A percentile compares a stretch with the other conserved stretches of the same genome.
These are phyloP conservation scores for Poecilobothrus nobilitatus DNA, from an alignment of 2,888 invertebrate genomes.

Conservation along the genomic window DNA sequence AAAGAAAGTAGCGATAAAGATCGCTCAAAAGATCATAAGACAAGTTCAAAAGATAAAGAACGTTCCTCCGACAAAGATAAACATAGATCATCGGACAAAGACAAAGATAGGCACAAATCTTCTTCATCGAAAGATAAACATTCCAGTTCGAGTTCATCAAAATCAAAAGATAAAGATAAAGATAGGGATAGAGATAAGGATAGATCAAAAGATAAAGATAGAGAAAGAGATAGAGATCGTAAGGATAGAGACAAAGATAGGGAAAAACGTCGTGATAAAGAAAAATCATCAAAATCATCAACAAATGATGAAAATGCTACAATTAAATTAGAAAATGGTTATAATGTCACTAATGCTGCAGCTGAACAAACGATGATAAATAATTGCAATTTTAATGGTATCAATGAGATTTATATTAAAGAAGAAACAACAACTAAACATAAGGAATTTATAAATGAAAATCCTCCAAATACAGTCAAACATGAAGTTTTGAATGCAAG, in stretches of 20 bases:
- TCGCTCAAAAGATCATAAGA: constrained; percentile 36
- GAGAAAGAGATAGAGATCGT: constrained; percentile 14
- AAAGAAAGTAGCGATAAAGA: constrained; percentile 29
- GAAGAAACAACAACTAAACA: constrained; percentile 14
- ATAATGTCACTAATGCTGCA: constrained; percentile 8
- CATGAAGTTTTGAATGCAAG: constrained; percentile 43
- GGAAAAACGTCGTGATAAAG: constrained; percentile 21
- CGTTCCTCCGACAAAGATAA: constrained; percentile 25
- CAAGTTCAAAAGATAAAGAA: background rate
- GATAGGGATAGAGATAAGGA: constrained; percentile 19
- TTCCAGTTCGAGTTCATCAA: constrained; percentile 6
- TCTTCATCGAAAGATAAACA: constrained; percentile 35
- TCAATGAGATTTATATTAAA: constrained; percentile 8
- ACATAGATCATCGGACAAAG: constrained; percentile 27
- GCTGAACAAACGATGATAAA: background rate
- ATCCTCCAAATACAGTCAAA: constrained; percentile 38
- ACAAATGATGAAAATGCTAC: constrained; percentile 12
- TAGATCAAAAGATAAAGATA: constrained; percentile 36
- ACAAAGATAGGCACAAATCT: constrained; percentile 7
- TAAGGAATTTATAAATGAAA: constrained; percentile 17
- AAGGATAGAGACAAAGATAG: constrained; percentile 16
- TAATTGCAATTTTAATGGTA: background rate
- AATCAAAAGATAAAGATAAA: constrained; percentile 34
- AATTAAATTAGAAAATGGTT: constrained; percentile 17
- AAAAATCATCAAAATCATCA: constrained; percentile 28